Percentiles rank a stretch among this genome's conserved stretches.
Conservation (phyloP, 92 coral and sea anemone species). For the Anthopleura xanthogrammica region DNA sequence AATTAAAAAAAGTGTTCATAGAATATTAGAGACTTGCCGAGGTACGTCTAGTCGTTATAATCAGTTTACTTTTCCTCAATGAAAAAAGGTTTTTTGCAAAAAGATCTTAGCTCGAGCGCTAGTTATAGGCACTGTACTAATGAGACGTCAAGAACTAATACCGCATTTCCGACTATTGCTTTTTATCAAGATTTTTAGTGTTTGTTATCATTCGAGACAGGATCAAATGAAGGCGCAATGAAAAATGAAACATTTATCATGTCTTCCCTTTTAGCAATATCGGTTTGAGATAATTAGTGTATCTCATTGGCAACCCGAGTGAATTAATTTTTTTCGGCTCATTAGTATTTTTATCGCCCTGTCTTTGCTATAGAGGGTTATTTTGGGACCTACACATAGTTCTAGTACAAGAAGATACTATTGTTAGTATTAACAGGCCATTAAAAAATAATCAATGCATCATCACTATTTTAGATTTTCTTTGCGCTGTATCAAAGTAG, state of each 20-base stretch:
- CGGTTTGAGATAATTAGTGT: not conserved
- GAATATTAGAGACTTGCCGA: not conserved
- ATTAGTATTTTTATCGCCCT: not conserved
- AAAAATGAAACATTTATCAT: not conserved
- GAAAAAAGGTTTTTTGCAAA: not conserved
- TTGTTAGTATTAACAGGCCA: not conserved
- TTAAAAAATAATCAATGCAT: not conserved
- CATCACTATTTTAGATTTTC: not conserved
- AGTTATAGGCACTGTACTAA: not conserved
- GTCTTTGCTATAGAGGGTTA: not conserved
- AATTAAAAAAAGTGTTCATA: not conserved
- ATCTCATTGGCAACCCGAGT: not conserved
- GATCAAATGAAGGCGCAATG: not conserved
- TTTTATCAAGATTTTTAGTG: not conserved
- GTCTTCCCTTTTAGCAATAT: not conserved
- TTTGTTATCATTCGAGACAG: not conserved
- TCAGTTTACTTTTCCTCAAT: not conserved
- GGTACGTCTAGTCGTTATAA: not conserved
- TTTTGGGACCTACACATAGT: not conserved
- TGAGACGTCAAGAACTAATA: not conserved
- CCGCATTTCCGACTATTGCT: slow-evolving; percentile 2
- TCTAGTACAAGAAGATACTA: not conserved
- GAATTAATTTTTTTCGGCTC: not conserved
- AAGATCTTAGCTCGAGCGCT: not conserved
- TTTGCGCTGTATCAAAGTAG: not conserved